Percentiles rank a stretch among this genome's conserved stretches.
phyloP scores from a whole-genome alignment of 2,113 vertebrate species.

The Ceyx margarethae region DNA sequence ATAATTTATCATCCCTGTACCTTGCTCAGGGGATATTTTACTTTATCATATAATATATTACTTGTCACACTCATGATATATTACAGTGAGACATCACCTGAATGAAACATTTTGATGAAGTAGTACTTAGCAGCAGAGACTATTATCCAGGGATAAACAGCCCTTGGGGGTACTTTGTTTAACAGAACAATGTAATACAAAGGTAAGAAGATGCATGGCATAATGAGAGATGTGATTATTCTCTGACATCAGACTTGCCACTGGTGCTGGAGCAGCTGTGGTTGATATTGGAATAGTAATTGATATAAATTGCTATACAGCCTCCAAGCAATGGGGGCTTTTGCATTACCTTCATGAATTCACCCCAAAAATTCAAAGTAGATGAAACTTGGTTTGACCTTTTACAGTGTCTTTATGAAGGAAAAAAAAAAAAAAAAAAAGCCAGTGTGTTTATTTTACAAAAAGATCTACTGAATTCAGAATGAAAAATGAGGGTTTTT shows the following conservation, averaged over 20 bases:
- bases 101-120: conserved; percentile 65
- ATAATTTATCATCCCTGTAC: conserved; percentile 72
- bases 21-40: conserved; percentile 70
- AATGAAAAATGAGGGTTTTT: not conserved
- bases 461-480: not conserved
- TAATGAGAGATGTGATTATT: conserved; percentile 5
- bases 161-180: conserved; percentile 47
- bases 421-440: not conserved
- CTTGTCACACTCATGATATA: conserved; percentile 59
- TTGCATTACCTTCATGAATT: not conserved
- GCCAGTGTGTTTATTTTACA: not conserved
- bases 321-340: not conserved
- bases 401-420: not conserved
- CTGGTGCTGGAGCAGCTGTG: not conserved
- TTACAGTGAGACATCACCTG: conserved; percentile 48
- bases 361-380: conserved; percentile 8
- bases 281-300: not conserved
- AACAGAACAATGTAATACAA: conserved; percentile 19
- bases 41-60: conserved; percentile 61
- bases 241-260: conserved; percentile 8
- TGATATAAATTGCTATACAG: conserved; percentile 9
- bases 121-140: conserved; percentile 43
- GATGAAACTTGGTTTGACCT: conserved; percentile 16
- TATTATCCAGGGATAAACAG: conserved; percentile 62
- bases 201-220: conserved; percentile 53